A percentile compares a stretch with the other conserved stretches of the same genome.
phyloP scores from a whole-genome alignment of 2,888 invertebrate species.

The Allacma fusca region DNA sequence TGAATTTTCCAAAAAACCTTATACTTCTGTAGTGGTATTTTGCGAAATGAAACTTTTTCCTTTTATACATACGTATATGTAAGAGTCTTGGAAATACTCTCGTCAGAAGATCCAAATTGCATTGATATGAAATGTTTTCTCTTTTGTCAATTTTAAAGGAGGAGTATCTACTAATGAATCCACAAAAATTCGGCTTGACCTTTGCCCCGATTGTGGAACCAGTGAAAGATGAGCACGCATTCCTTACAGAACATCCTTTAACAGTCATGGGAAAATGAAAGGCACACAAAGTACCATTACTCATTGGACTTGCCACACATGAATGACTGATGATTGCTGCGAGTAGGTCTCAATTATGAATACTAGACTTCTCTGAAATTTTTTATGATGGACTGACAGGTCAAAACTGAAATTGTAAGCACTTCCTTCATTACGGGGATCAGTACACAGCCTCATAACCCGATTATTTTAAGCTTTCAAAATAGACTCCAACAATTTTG shows the following conservation, averaged over 20 bases:
- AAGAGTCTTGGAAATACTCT: too few relatives aligned
- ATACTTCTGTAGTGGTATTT: too few relatives aligned
- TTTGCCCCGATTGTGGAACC: conserved; percentile 19
- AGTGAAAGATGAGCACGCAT: too few relatives aligned
- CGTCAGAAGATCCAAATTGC: too few relatives aligned
- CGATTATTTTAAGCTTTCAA: neutral
- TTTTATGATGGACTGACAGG: neutral
- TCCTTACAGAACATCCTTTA: neutral
- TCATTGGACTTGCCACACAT: conserved; percentile 13
- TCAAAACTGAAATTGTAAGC: neutral
- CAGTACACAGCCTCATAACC: too few relatives aligned
- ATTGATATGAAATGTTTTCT: too few relatives aligned
- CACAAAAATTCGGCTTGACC: neutral
- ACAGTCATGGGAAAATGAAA: neutral
- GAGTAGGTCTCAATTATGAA: neutral
- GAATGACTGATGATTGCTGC: neutral
- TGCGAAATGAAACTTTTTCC: too few relatives aligned
- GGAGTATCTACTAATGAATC: neutral
- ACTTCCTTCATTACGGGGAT: too few relatives aligned
- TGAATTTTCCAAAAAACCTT: too few relatives aligned
- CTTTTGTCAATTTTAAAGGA: neutral
- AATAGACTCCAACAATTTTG: neutral
- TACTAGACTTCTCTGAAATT: neutral
- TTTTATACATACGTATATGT: too few relatives aligned
- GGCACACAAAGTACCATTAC: conserved; percentile 12